Base-by-base conservation (phyloP, 2,888 invertebrate genomes). In the Orthosia gothica region DNA sequence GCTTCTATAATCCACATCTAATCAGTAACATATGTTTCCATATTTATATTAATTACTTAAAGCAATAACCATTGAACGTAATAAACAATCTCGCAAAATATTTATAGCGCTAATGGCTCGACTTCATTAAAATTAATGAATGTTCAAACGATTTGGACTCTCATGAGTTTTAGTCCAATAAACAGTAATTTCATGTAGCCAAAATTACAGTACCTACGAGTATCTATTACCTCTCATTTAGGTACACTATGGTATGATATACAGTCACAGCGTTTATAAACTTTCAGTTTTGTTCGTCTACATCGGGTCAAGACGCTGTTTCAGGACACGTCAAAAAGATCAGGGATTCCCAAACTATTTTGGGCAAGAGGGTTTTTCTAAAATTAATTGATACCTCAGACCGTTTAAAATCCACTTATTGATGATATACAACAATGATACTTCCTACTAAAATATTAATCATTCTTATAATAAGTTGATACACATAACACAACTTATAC, bases 51-150 rank as follows among this genome's bases (percentile, higher is more conserved):
- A 55, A 63, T 73, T 63, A 49, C 40, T 12, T 18, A 20, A 45
- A 11, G 9, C 16, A 32, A 12, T 47, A n/a, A 49, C 16, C 11
- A 58, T 66, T 49, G 9, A 26, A 52, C 32, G 20, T 47, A 11
- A 58, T 58, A 67, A 32, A 76, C 45, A 64, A 63, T 32, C 15
- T 67, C 7, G 20, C 4, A 9, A 9, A 58, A 20, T 18, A 47
- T 47, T 50, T 15, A 12, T 15, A 54, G 9, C 18, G 47, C 47
- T 49, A 40, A 55, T 13, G 47, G 45, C 11, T 76, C 18, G 50
- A 45, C 20, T 58, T 67, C 47, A 67, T 74, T 58, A 47, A 65
- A 57, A 57, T 52, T 50, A 52, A 67, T 74, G 5, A 68, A 59
- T 68, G 32, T 77, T 59, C 52, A 3, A 58, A 18, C 13, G 26